Percentiles rank a stretch among this genome's conserved stretches.
Evolutionary conservation across 2,113 vertebrate species (phyloP).

Genomic region (Lucifuga dentata): DNA sequence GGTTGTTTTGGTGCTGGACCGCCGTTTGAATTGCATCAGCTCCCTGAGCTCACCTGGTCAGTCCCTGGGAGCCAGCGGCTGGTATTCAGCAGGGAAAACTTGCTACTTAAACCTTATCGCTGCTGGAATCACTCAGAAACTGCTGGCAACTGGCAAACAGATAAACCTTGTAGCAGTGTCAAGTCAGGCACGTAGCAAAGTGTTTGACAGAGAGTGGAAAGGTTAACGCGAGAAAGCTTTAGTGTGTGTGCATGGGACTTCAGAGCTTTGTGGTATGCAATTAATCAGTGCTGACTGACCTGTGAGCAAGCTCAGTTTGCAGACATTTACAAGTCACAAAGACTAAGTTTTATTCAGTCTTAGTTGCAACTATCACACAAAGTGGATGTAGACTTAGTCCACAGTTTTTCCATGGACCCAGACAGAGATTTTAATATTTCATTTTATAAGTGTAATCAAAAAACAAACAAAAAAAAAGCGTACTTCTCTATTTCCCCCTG

Average conservation of each 20-base stretch:
- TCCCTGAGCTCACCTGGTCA: conserved; percentile 78
- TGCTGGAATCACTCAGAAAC: conserved; percentile 67
- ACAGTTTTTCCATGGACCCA: no score
- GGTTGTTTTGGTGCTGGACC: conserved; percentile 76
- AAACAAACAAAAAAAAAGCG: no score
- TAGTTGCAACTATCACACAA: no score
- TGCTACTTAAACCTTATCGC: conserved; percentile 82
- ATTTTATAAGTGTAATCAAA: no score
- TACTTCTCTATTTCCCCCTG: no score
- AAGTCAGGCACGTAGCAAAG: conserved; percentile 54
- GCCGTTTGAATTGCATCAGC: conserved; percentile 63
- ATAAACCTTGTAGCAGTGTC: conserved; percentile 73
- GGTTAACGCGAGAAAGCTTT: conserved; percentile 74
- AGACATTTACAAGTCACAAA: conserved; percentile 32
- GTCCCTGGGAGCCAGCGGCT: conserved; percentile 62
- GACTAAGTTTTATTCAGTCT: no score
- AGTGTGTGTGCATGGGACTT: conserved; percentile 42
- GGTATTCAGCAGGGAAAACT: conserved; percentile 73
- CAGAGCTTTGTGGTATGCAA: conserved; percentile 47
- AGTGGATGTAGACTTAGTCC: no score
- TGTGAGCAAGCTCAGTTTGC: conserved; percentile 33
- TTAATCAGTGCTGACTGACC: conserved; percentile 62
- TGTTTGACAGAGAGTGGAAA: conserved; percentile 54
- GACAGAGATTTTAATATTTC: no score
- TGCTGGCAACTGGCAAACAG: conserved; percentile 76